phyloP scores from a whole-genome alignment of 2,113 vertebrate species.

The Talpa occidentalis region DNA sequence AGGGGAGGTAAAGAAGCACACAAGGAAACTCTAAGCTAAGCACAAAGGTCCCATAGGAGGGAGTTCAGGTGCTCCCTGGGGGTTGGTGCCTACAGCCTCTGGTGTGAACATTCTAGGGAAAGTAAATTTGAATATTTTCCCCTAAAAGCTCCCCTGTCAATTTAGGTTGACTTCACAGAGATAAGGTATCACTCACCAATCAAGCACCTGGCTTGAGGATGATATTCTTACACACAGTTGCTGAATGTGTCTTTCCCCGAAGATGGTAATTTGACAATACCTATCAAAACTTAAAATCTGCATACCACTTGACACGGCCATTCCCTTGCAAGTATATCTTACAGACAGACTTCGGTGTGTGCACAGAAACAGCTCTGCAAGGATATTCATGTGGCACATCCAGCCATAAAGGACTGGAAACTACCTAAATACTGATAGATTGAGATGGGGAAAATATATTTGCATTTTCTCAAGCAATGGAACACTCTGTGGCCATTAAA shows the following conservation, averaged over 20 bases:
- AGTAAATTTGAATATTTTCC: neutral
- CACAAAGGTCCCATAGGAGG: neutral
- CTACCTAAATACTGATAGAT: conserved; percentile 7
- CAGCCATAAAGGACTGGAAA: neutral
- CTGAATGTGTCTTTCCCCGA: neutral
- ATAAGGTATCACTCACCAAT: neutral
- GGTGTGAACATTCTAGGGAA: neutral
- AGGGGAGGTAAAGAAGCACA: rapidly evolving
- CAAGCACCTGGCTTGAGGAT: neutral
- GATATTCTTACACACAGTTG: neutral
- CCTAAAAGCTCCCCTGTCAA: neutral
- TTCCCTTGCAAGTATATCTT: neutral
- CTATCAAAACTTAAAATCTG: neutral
- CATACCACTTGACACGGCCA: neutral
- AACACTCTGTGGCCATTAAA: neutral
- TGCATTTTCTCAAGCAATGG: neutral
- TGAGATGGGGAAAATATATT: neutral
- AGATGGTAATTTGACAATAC: neutral
- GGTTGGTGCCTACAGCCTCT: neutral
- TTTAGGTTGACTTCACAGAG: neutral
- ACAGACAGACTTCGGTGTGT: neutral
- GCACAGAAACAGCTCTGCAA: conserved; percentile 27
- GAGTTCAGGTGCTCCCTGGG: neutral
- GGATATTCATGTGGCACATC: neutral
- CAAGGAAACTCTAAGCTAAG: neutral